Conservation (phyloP, 1,140 invertebrate genomes). For the Caenorhabditis tropicalis region DNA sequence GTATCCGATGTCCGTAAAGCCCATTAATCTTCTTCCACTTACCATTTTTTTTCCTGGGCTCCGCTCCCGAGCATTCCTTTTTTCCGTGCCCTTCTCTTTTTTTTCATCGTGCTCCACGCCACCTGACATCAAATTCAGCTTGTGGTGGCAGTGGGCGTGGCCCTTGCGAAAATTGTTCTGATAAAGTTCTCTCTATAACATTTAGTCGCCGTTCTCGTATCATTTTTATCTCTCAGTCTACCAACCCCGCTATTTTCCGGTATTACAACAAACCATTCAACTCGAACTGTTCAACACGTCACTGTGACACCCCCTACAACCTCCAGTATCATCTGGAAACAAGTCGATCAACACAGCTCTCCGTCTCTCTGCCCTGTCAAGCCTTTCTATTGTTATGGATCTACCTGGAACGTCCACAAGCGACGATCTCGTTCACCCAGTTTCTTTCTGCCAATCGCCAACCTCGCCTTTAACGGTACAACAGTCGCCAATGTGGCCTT, state of each 20-base stretch:
- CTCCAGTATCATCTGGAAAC: conserved; percentile 9
- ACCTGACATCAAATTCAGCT: conserved; percentile 31
- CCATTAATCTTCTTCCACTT: conserved; percentile 40
- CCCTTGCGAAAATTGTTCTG: neutral
- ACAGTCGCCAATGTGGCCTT: neutral
- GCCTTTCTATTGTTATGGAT: conserved; percentile 18
- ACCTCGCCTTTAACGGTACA: neutral
- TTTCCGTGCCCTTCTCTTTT: neutral
- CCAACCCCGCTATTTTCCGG: conserved; percentile 28
- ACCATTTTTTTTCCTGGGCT: neutral
- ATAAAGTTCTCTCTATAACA: conserved; percentile 33
- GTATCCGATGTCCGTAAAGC: conserved; percentile 38
- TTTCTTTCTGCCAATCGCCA: neutral
- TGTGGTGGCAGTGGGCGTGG: conserved; percentile 35
- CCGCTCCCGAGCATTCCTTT: conserved; percentile 22
- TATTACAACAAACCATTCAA: conserved; percentile 43
- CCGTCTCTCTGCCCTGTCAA: neutral
- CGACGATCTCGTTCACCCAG: neutral
- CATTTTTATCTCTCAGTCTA: conserved; percentile 8
- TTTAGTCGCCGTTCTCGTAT: conserved; percentile 10
- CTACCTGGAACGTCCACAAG: conserved; percentile 4
- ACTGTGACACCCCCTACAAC: neutral
- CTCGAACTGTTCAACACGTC: conserved; percentile 6
- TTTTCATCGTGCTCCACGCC: neutral
- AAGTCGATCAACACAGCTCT: neutral